These are phyloP conservation scores for Lasioglossum albipes DNA, from an alignment of 1,140 invertebrate species.

Conservation along the genomic window DNA sequence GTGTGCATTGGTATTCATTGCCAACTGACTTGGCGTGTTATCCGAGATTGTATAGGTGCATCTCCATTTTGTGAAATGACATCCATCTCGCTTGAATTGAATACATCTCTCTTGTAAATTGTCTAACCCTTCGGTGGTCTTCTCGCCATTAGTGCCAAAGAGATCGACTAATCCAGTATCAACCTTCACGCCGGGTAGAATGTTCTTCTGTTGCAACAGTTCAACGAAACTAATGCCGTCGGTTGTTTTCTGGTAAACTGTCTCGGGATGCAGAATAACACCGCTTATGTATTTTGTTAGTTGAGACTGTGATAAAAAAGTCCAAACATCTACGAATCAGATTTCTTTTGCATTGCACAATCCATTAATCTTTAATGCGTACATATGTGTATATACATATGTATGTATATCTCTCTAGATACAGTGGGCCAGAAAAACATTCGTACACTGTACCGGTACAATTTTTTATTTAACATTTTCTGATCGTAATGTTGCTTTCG, in stretches of 20 bases:
- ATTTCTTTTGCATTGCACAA: background rate
- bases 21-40: conserved; percentile 91
- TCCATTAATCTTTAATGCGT: too few species aligned
- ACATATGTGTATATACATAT: too few species aligned
- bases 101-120: conserved; percentile 95
- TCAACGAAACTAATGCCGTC: conserved; percentile 91
- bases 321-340: conserved; percentile 6
- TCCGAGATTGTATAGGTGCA: conserved; percentile 96
- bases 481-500: too few species aligned
- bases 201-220: conserved; percentile 89
- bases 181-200: conserved; percentile 96
- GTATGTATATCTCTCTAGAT: too few species aligned
- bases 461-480: too few species aligned
- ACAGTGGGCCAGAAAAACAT: too few species aligned
- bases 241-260: conserved; percentile 95
- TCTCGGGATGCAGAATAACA: conserved; percentile 98
- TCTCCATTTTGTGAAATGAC: conserved; percentile 99
- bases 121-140: conserved; percentile 98
- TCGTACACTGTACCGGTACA: too few species aligned
- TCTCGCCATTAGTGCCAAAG: conserved; percentile 94
- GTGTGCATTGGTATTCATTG: conserved; percentile 96
- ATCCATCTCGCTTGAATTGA: conserved; percentile 98
- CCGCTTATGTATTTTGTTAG: conserved; percentile 88
- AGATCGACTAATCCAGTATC: conserved; percentile 94
- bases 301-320: conserved; percentile 25